Evolutionary conservation across 2,797 vertebrate species (phyloP).

Genomic region (Oreortyx pictus): DNA sequence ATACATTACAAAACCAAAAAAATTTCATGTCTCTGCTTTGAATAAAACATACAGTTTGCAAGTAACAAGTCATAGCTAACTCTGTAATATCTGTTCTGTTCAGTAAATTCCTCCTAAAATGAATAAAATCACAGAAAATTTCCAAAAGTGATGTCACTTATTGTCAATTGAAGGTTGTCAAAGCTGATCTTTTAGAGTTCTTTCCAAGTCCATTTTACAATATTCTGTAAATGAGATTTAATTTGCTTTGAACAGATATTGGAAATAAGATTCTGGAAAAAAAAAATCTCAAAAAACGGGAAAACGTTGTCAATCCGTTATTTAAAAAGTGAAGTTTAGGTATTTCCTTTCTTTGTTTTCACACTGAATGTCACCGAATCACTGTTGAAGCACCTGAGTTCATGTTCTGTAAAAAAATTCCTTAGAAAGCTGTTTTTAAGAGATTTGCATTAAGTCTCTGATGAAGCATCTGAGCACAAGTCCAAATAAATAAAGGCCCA

Average conservation of each 20-base stretch:
- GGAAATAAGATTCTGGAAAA: neutral
- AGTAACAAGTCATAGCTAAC: neutral
- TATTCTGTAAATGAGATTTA: neutral
- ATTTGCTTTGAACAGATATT: neutral
- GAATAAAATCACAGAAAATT: neutral
- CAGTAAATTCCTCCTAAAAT: neutral
- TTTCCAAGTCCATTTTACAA: neutral
- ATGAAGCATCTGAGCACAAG: conserved; percentile 3
- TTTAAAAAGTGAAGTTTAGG: neutral
- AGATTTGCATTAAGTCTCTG: neutral
- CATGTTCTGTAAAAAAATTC: conserved; percentile 1
- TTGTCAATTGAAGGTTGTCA: neutral
- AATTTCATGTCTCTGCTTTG: neutral
- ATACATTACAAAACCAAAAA: neutral
- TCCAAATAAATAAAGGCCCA: conserved; percentile 36
- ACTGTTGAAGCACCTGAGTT: neutral
- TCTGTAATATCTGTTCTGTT: neutral
- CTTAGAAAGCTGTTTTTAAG: conserved; percentile 17
- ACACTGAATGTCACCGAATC: neutral
- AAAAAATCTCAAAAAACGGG: neutral
- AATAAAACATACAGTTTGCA: neutral
- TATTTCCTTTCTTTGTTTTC: neutral
- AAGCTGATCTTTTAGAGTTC: neutral
- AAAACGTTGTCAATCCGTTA: neutral
- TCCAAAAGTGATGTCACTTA: neutral